Percentiles rank a stretch among this genome's conserved stretches.
Evolutionary conservation across 30 jellyfish, hydroid and myxozoan genomes (phyloP).

Genomic region (Hydractinia symbiolongicarpus): DNA sequence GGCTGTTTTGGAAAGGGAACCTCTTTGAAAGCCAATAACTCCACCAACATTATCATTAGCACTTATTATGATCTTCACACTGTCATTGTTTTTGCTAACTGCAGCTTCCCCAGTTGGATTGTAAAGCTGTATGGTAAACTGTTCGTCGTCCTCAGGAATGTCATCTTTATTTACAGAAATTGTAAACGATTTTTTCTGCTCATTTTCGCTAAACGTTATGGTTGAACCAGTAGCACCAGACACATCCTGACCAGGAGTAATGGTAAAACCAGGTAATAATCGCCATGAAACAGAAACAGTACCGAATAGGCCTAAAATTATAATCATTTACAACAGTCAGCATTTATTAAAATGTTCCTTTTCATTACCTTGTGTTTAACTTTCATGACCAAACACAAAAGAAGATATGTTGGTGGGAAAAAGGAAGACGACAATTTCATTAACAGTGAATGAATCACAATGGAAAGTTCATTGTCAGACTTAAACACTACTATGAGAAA

Average conservation of each 20-base stretch:
- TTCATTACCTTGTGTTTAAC: neutral
- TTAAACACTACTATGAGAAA: too few relatives aligned
- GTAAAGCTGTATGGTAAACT: constrained; percentile 45
- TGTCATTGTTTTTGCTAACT: constrained; percentile 11
- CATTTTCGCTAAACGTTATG: constrained; percentile 37
- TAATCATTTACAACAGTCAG: neutral
- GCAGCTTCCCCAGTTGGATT: constrained; percentile 70
- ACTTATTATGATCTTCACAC: constrained; percentile 44
- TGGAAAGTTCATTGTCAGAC: too few relatives aligned
- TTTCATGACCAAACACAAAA: too few relatives aligned
- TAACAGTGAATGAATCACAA: too few relatives aligned
- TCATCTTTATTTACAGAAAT: constrained; percentile 51
- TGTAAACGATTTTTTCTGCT: constrained; percentile 41
- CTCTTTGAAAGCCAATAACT: constrained; percentile 55
- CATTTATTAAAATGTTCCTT: neutral
- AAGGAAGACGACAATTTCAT: too few relatives aligned
- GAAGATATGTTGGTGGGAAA: too few relatives aligned
- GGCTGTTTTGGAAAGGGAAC: constrained; percentile 60
- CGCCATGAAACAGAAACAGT: constrained; percentile 77
- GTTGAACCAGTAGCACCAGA: constrained; percentile 74
- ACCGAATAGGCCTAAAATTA: constrained; percentile 30
- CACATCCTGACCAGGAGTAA: constrained; percentile 49
- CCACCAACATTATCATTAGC: constrained; percentile 98
- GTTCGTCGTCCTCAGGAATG: constrained; percentile 83
- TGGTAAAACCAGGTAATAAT: constrained; percentile 34